A percentile compares a stretch with the other conserved stretches of the same genome.
Evolutionary conservation across 2,888 invertebrate species (phyloP).

Genomic region (Caradrina kadenii): DNA sequence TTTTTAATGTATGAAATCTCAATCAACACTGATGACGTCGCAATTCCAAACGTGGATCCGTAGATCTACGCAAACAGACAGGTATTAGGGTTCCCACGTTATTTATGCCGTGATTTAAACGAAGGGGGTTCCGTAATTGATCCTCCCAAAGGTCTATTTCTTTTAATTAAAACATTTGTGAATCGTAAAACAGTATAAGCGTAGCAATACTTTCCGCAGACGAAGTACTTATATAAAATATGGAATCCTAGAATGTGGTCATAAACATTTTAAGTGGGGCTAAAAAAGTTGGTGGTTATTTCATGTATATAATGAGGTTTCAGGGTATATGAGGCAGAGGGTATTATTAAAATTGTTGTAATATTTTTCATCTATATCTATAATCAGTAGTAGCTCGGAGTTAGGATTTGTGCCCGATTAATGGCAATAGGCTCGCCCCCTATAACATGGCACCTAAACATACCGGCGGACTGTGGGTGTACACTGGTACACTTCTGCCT

Average conservation of each 20-base stretch:
- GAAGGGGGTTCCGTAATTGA: slow-evolving; percentile 56
- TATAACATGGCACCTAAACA: no score
- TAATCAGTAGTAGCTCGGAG: no score
- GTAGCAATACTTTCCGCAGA: slow-evolving; percentile 54
- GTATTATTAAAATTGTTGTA: slow-evolving; percentile 31
- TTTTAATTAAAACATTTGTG: slow-evolving; percentile 63
- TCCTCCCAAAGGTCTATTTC: slow-evolving; percentile 57
- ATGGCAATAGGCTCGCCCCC: no score
- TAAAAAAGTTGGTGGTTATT: slow-evolving; percentile 57
- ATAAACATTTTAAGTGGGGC: slow-evolving; percentile 63
- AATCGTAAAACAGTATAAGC: slow-evolving; percentile 57
- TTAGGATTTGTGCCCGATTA: no score
- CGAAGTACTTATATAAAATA: slow-evolving; percentile 57
- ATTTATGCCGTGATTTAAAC: slow-evolving; percentile 57
- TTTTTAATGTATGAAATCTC: slow-evolving; percentile 6
- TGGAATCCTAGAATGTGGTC: slow-evolving; percentile 52
- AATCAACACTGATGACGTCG: slow-evolving; percentile 30
- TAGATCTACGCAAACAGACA: slow-evolving; percentile 45
- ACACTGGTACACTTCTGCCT: no score
- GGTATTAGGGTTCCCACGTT: slow-evolving; percentile 50
- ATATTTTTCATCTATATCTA: not conserved
- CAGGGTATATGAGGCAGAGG: slow-evolving; percentile 9
- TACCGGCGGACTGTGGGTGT: no score
- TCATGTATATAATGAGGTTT: slow-evolving; percentile 58
- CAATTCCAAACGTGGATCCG: slow-evolving; percentile 19